These are phyloP conservation scores for Dryadula phaetusa DNA, from an alignment of 2,888 invertebrate genomes.

Conservation along the genomic window DNA sequence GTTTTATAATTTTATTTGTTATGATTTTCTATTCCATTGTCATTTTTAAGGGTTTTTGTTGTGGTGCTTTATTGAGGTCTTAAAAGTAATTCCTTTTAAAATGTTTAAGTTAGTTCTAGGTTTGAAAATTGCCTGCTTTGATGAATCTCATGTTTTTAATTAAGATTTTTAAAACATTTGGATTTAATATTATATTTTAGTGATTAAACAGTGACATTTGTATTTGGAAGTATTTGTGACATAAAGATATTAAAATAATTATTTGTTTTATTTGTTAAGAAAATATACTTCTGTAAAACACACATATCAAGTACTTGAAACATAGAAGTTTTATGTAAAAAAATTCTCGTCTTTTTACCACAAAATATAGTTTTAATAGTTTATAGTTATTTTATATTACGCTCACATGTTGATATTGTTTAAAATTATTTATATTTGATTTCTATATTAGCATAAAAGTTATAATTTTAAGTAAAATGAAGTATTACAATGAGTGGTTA, in stretches of 20 bases:
- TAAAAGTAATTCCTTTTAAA: conserved; percentile 4
- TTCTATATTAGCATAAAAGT: too few species aligned
- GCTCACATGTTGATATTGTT: too few species aligned
- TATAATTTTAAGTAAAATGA: too few species aligned
- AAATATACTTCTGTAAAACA: too few species aligned
- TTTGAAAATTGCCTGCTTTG: conserved; percentile 14
- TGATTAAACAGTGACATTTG: conserved; percentile 44
- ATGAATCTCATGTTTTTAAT: conserved; percentile 27
- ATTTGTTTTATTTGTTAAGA: conserved; percentile 24
- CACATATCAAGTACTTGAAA: too few species aligned
- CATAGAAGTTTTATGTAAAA: too few species aligned
- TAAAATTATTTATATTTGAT: too few species aligned
- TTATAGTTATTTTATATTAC: too few species aligned
- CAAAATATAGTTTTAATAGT: too few species aligned
- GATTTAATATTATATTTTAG: conserved; percentile 31
- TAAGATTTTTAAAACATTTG: conserved; percentile 22
- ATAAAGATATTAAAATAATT: conserved; percentile 30
- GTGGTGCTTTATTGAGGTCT: conserved; percentile 18
- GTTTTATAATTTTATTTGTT: conserved; percentile 19
- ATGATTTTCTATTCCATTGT: conserved; percentile 5
- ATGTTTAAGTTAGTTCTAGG: not conserved
- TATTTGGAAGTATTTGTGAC: conserved; percentile 42
- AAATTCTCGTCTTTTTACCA: too few species aligned
- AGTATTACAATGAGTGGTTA: too few species aligned
- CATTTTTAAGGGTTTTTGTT: conserved; percentile 9